Evolutionary conservation across 1,140 invertebrate genomes (phyloP), one percentile per base, ranked within the genome.

Genomic region (Macrobrachium rosenbergii): DNA sequence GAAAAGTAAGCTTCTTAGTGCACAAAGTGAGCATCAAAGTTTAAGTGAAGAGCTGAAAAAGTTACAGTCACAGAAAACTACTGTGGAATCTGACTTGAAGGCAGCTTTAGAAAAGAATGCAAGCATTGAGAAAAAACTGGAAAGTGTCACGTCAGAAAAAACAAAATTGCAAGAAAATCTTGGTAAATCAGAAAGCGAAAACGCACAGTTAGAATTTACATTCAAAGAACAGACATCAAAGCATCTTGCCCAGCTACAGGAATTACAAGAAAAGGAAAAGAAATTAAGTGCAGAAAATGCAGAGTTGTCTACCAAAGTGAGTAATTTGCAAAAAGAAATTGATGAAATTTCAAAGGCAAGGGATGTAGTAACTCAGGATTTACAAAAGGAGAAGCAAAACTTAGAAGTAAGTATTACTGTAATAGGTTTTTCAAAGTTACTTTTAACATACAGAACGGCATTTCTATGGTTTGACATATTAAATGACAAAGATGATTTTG

Each of bases 131-230:
- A 17, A 64, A 8, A 82, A 88, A 58, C 52, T 83, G 5, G 78
- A 88, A 28, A 58, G 77, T 28, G n/a, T 88, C 17, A 82, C 82
- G 8, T 63, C 62, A 19, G 82, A 88, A 37, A 84, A 83, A 21
- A 84, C 75, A 23, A 64, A 81, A 14, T n/a, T 88, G 11, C 63
- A 81, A 21, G 82, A 88, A 75, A 52, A 16, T 21, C 28, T 75
- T 16, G 17, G 37, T 23, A 11, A 64, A 12, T 37, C 81, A 60
- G 85, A 87, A 52, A 64, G n/a, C 14, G 59, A 60, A 14, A 87
- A 87, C 28, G 19, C 67, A 12, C 85, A 80, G 8, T n/a, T 82
- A 58, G 85, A 87, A 75, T 75, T 37, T 28, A 43, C 73, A 12
- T 11, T 43, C 76, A 75, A 88, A 73, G 80, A 83, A 23, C 82